Evolutionary conservation across 2,113 vertebrate genomes (phyloP).

Genomic region (Nycticryphes semicollaris): DNA sequence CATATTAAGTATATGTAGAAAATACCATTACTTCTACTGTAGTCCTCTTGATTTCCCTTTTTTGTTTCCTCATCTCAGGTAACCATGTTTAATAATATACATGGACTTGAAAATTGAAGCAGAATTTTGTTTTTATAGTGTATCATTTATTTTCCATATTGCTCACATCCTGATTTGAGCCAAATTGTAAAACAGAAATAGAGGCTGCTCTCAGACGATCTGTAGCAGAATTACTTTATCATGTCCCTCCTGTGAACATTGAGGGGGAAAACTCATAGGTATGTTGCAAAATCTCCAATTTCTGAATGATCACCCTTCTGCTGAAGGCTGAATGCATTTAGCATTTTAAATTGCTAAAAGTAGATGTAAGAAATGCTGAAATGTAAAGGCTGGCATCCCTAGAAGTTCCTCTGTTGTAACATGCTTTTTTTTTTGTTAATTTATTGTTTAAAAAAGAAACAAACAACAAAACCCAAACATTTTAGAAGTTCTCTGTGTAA

Average conservation of each 20-base stretch:
- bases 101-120: not conserved
- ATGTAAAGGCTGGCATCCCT: not conserved
- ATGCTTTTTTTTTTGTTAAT: not conserved
- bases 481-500: not conserved
- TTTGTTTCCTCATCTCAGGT: not conserved
- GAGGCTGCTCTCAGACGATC: not conserved
- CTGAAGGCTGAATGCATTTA: not conserved
- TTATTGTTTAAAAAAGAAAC: not conserved
- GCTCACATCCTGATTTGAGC: not conserved
- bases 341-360: not conserved
- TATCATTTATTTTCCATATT: not conserved
- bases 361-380: not conserved
- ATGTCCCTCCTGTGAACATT: not conserved
- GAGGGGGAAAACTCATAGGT: not conserved
- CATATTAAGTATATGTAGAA: not conserved
- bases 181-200: not conserved
- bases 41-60: not conserved
- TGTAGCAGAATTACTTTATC: not conserved
- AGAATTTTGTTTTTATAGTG: not conserved
- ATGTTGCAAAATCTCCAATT: not conserved
- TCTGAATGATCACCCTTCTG: not conserved
- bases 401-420: not conserved
- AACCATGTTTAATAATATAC: not conserved
- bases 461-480: no score
- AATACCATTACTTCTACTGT: not conserved